A percentile compares a stretch with the other conserved stretches of the same genome.
These are phyloP conservation scores for Emydocephalus ijimae DNA, from an alignment of 2,113 vertebrate genomes.

Conservation along the genomic window DNA sequence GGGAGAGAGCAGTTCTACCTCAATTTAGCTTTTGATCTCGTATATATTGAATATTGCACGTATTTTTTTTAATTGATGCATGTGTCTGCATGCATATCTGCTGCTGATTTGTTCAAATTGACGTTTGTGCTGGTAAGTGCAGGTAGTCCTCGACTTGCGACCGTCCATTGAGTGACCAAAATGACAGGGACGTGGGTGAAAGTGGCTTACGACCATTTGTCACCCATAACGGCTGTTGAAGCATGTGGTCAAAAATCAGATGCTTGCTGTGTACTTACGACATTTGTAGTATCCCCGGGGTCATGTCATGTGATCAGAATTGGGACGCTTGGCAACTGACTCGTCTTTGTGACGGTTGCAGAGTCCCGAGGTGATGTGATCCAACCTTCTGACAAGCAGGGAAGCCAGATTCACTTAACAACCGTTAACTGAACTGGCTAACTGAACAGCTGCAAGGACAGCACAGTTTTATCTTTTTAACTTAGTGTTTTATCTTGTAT, in stretches of 20 bases:
- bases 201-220: fast-evolving
- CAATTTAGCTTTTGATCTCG: neutral
- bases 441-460: too few relatives aligned
- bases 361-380: too few relatives aligned
- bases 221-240: too few relatives aligned
- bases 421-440: too few relatives aligned
- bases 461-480: neutral
- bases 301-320: too few relatives aligned
- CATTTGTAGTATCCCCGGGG: too few relatives aligned
- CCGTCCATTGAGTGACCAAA: neutral
- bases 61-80: neutral
- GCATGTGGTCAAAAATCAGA: neutral
- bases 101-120: neutral
- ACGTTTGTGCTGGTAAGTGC: neutral
- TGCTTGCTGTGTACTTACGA: too few relatives aligned
- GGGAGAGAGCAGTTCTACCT: neutral
- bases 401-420: too few relatives aligned
- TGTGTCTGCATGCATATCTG: neutral
- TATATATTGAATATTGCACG: neutral
- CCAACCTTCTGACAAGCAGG: too few relatives aligned
- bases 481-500: neutral
- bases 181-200: neutral
- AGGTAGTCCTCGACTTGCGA: neutral
- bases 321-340: too few relatives aligned
- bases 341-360: too few relatives aligned